Evolutionary conservation across 2,888 invertebrate genomes (phyloP).

Genomic region (Gryllus longicercus): DNA sequence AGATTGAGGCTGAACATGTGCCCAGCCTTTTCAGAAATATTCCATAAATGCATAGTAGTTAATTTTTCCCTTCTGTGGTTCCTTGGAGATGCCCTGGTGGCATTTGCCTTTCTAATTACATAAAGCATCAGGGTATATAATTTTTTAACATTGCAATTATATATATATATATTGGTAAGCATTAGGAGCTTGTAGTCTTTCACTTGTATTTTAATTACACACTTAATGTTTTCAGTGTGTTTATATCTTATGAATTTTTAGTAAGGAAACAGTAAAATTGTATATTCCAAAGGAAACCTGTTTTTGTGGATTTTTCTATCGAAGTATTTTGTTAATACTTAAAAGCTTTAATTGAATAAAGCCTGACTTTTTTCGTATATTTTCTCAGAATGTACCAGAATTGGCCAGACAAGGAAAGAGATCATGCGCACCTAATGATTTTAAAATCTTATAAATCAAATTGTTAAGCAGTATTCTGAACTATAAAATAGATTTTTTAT

Average conservation of each 20-base stretch:
- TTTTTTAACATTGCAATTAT: constrained; percentile 17
- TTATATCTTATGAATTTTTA: not conserved
- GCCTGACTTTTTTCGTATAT: not conserved
- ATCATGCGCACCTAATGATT: constrained; percentile 17
- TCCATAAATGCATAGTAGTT: not conserved
- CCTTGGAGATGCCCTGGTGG: constrained; percentile 17
- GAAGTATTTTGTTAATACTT: not conserved
- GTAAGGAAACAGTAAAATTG: not conserved
- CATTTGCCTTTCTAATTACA: constrained; percentile 17
- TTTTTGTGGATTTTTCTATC: not conserved
- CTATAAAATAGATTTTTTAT: constrained; percentile 3
- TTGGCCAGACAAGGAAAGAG: not conserved
- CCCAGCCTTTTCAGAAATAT: constrained; percentile 6
- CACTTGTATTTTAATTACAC: not conserved
- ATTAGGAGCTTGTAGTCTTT: constrained; percentile 6
- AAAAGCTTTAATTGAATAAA: not conserved
- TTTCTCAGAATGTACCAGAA: not conserved
- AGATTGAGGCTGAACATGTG: not conserved
- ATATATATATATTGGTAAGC: not conserved
- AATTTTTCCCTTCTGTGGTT: constrained; percentile 17
- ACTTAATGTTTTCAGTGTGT: not conserved
- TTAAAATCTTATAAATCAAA: not conserved
- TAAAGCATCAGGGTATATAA: constrained; percentile 3
- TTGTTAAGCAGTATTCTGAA: too few species aligned
- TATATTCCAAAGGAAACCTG: not conserved